Base-by-base conservation (phyloP, 2,888 invertebrate species). In the Steinernema scapterisci region DNA sequence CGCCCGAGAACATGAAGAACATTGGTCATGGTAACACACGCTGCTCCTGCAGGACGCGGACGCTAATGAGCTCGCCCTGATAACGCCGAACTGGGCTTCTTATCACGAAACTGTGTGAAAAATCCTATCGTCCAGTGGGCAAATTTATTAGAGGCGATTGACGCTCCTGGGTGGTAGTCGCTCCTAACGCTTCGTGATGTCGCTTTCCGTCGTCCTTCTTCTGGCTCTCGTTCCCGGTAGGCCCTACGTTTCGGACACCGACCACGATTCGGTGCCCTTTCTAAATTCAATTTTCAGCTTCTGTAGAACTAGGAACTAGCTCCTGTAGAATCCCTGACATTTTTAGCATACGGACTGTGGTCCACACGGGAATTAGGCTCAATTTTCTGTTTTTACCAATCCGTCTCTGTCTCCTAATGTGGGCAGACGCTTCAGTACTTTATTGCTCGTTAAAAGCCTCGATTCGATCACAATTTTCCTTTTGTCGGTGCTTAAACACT, bases 111-210 rank as follows among this genome's bases (percentile, higher is more conserved):
- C 63, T 13, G 27, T 63, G 63, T 31, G 27, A 63, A 63, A 52
- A 63, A 63, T n/a, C 27, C 23, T 31, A 63, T 63, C 63, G 25
- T 31, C 31, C 63, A 25, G 31, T 63, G 63, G 63, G 63, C 19
- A 63, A 63, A 63, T 63, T 63, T 63, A 63, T 63, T 63, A 63
- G 63, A 16, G 63, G 16, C 63, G 63, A 27, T 38, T 63, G 63
- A 38, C 63, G 63, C 63, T 63, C 63, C 63, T 25, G 27, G 63
- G 63, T 63, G 63, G 63, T 63, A 63, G 63, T 63, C 63, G 63
- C 31, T 25, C 27, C 19, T 23, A 63, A 63, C 63, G 63, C 9
- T 63, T 21, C 63, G 31, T 31, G 6, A 63, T 63, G 63, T 63
- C 27, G 63, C 63, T 63, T n/a, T 38, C 11, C 31, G 63, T 63